phyloP scores from a whole-genome alignment of 2,797 vertebrate genomes.

The Thamnophis elegans region DNA sequence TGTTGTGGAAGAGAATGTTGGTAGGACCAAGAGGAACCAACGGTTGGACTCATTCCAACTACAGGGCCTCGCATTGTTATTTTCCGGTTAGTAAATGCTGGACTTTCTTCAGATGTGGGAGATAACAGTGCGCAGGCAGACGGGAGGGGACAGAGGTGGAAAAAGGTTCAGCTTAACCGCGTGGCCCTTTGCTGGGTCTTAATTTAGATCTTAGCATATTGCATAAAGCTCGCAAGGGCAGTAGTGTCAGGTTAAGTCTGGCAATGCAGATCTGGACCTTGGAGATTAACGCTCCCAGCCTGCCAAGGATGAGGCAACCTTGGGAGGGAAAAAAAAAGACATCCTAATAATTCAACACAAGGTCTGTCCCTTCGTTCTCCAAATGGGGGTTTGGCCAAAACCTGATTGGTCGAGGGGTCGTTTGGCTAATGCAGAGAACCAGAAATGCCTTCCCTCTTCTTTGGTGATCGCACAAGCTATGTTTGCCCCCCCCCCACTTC shows the following conservation, averaged over 20 bases:
- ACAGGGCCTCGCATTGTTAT: too few species aligned
- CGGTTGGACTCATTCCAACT: not conserved
- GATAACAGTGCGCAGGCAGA: not conserved
- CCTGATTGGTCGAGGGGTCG: too few species aligned
- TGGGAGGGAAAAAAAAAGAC: too few species aligned
- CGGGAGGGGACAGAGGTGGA: not conserved
- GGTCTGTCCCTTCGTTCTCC: not conserved
- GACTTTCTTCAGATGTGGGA: not conserved
- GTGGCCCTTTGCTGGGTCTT: not conserved
- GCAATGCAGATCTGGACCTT: not conserved
- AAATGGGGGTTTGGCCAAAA: not conserved
- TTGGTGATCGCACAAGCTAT: not conserved
- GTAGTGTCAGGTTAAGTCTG: not conserved
- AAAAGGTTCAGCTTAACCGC: not conserved
- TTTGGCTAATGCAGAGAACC: not conserved
- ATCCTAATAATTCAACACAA: not conserved
- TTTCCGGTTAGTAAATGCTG: not conserved
- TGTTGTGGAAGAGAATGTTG: not conserved
- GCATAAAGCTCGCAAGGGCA: conserved; percentile 42
- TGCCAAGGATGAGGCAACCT: not conserved
- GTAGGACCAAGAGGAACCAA: rapidly evolving
- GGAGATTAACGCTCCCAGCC: rapidly evolving
- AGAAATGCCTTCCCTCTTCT: not conserved
- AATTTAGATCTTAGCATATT: conserved; percentile 15
- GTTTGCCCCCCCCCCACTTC: not conserved